Conservation (phyloP, 37 sponge, comb jelly and placozoan genomes). For the Beroe ovata region DNA sequence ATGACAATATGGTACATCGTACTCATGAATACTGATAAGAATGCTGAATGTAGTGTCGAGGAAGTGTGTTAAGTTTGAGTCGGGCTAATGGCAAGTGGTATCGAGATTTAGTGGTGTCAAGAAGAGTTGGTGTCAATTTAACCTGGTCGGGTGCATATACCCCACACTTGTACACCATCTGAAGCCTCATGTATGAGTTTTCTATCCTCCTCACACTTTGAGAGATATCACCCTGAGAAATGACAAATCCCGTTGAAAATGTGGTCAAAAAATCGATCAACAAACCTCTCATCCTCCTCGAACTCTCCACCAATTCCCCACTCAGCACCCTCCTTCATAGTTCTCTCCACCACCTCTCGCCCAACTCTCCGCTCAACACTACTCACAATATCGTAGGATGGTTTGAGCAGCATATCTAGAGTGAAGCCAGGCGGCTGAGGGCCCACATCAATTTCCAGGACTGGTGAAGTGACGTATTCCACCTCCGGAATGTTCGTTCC, state of each 20-base stretch:
- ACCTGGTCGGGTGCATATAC: not conserved
- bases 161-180: conserved; percentile 24
- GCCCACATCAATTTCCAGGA: conserved; percentile 23
- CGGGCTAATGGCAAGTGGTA: not conserved
- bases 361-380: too few relatives aligned
- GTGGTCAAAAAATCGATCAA: too few relatives aligned
- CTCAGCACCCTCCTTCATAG: too few relatives aligned
- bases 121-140: not conserved
- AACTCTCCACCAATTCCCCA: too few relatives aligned
- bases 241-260: too few relatives aligned
- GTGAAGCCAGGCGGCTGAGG: not conserved
- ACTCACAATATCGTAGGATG: conserved; percentile 25
- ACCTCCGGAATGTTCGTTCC: not conserved
- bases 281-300: too few relatives aligned
- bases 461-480: not conserved
- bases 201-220: not conserved
- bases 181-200: not conserved
- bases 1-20: not conserved
- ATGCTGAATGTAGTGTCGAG: too few relatives aligned
- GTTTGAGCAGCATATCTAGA: conserved; percentile 32
- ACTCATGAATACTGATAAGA: not conserved
- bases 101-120: not conserved
- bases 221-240: not conserved
- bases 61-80: not conserved
- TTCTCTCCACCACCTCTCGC: too few relatives aligned